These are phyloP conservation scores for Progne subis DNA, from an alignment of 2,113 vertebrate genomes.

Conservation along the genomic window DNA sequence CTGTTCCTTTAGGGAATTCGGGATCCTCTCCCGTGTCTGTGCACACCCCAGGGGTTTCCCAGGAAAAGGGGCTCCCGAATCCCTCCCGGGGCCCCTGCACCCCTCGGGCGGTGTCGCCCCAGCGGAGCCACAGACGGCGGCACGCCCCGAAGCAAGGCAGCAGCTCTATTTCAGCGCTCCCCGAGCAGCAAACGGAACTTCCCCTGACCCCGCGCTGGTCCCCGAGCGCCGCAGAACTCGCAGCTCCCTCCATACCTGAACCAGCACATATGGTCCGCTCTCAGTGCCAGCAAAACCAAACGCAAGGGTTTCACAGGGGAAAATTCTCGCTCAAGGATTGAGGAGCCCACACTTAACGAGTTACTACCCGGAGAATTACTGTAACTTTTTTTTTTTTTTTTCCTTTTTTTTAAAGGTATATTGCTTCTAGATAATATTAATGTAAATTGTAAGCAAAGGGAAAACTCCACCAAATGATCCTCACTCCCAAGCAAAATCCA, in stretches of 20 bases:
- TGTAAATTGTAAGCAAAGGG: background rate
- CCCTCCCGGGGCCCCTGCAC: rapidly evolving
- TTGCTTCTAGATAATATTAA: background rate
- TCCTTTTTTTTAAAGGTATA: background rate
- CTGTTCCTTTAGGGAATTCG: background rate
- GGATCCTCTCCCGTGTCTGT: rapidly evolving
- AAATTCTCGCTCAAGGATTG: background rate
- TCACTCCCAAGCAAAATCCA: background rate
- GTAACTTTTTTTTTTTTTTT: too few species aligned
- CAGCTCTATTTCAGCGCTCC: background rate
- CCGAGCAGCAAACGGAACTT: background rate
- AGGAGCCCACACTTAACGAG: background rate
- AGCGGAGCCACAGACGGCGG: background rate
- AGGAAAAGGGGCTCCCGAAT: background rate
- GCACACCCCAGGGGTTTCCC: background rate
- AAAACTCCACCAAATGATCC: background rate
- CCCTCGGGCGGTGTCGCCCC: background rate
- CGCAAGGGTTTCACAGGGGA: background rate
- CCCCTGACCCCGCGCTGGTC: background rate
- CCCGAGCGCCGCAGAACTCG: background rate
- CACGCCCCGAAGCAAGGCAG: rapidly evolving
- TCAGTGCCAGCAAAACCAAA: background rate
- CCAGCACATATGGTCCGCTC: background rate
- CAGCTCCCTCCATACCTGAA: background rate
- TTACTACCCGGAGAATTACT: too few species aligned